Percentiles rank a stretch among this genome's conserved stretches.
Conservation (phyloP, 2,113 vertebrate genomes). For the Sylvilagus bachmani region DNA sequence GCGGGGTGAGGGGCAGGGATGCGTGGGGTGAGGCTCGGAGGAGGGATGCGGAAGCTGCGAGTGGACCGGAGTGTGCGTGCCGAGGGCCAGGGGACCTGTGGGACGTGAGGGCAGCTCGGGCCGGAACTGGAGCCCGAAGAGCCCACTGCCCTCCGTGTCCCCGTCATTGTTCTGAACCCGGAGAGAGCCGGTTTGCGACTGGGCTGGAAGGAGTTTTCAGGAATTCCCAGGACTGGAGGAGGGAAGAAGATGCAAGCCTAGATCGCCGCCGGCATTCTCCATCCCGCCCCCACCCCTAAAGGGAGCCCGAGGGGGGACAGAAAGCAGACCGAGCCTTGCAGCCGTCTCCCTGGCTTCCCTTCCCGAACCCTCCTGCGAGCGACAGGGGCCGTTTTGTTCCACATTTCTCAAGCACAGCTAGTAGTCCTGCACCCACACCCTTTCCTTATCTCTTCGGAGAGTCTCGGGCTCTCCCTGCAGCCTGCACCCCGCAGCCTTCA, state of each 20-base stretch:
- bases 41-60: constrained; percentile 79
- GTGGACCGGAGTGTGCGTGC: constrained; percentile 52
- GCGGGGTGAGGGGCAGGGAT: constrained; percentile 70
- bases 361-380: not conserved
- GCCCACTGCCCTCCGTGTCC: not conserved
- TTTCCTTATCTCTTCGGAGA: constrained; percentile 53
- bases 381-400: constrained; percentile 20
- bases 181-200: not conserved
- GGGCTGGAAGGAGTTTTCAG: constrained; percentile 62
- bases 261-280: not conserved
- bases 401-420: constrained; percentile 55
- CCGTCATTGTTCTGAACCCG: constrained; percentile 12
- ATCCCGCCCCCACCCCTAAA: not conserved
- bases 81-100: constrained; percentile 60
- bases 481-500: not conserved
- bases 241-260: constrained; percentile 20
- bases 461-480: constrained; percentile 5
- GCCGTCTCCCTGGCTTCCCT: not conserved
- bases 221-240: constrained; percentile 34
- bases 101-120: not conserved
- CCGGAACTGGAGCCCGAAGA: not conserved
- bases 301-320: not conserved
- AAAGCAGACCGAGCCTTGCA: constrained; percentile 24
- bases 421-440: not conserved
- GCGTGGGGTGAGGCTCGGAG: constrained; percentile 63